Base-by-base conservation (phyloP, 2,113 vertebrate species). In the Apistogramma diplotaenia region DNA sequence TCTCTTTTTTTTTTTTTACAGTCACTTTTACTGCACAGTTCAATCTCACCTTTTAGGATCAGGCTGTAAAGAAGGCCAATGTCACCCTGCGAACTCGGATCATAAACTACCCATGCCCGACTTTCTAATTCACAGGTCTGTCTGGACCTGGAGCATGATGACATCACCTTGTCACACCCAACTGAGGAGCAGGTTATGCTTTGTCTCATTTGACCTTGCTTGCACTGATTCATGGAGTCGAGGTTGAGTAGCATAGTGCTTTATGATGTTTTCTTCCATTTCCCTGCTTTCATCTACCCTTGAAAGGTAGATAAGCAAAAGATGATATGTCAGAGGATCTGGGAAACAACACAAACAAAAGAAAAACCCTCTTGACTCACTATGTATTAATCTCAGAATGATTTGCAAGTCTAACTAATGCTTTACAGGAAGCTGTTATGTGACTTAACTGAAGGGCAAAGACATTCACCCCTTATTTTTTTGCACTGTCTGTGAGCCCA, bases 1-100 rank as follows among this genome's bases (percentile, higher is more conserved):
- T 62, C 60, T 62, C 7, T 33, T 43, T 40, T 40, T 35, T 35
- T 35, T 35, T 35, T 74, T 88, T 89, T 75, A 92, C 78, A 62
- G 49, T 79, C 85, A 25, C 70, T 87, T 90, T 90, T 79, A 88
- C 82, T 60, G 27, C 43, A 71, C 21, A 27, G 58, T 82, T 90
- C 88, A 91, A 84, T 92, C 87, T 87, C 77, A 85, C 82, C 84
- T 86, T 88, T 88, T 78, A 85, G 86, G 85, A 87, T 78, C 62
- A 27, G 37, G 71, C 35, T 74, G 71, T 93, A 90, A 92, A 92
- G 62, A 65, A 89, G 85, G 76, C 85, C 90, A 93, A 90, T 89
- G 91, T 92, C 91, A 88, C 81, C 71, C 67, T 23, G 25, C 88
- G 82, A 87, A 85, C 85, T 85, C 74, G 81, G 67, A 4, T 85